A percentile compares a stretch with the other conserved stretches of the same genome.
Evolutionary conservation across 2,113 vertebrate genomes (phyloP).

Genomic region (Paraplagusia blochii): DNA sequence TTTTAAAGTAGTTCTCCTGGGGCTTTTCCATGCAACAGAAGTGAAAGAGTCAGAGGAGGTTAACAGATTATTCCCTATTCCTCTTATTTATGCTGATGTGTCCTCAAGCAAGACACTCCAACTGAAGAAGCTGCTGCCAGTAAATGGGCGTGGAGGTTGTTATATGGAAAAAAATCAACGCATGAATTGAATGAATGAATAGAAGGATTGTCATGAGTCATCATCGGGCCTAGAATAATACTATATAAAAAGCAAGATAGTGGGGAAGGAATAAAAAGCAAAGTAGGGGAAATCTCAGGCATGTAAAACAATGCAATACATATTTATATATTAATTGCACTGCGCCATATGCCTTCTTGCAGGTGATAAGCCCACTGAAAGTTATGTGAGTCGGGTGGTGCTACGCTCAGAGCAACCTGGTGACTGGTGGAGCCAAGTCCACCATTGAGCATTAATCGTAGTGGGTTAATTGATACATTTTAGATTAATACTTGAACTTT

Average conservation of each 20-base stretch:
- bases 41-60: background rate
- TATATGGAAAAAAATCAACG: background rate
- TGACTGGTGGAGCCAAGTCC: too few species aligned
- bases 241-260: conserved; percentile 26
- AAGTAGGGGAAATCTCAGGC: too few species aligned
- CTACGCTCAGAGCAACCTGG: too few species aligned
- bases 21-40: background rate
- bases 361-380: too few species aligned
- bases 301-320: too few species aligned
- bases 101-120: background rate
- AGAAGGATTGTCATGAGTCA: background rate
- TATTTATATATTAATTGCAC: too few species aligned
- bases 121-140: background rate
- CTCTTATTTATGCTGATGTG: background rate
- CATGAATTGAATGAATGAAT: background rate
- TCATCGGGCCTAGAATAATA: too few species aligned
- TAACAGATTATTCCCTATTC: background rate
- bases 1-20: background rate
- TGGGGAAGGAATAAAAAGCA: background rate
- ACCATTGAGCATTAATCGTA: too few species aligned
- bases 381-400: too few species aligned
- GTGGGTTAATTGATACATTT: too few species aligned
- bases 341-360: too few species aligned
- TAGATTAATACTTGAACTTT: too few species aligned
- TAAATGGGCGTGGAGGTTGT: background rate